A percentile compares a stretch with the other conserved stretches of the same genome.
Evolutionary conservation across 2,888 invertebrate species (phyloP).

Genomic region (Entomobrya proxima): DNA sequence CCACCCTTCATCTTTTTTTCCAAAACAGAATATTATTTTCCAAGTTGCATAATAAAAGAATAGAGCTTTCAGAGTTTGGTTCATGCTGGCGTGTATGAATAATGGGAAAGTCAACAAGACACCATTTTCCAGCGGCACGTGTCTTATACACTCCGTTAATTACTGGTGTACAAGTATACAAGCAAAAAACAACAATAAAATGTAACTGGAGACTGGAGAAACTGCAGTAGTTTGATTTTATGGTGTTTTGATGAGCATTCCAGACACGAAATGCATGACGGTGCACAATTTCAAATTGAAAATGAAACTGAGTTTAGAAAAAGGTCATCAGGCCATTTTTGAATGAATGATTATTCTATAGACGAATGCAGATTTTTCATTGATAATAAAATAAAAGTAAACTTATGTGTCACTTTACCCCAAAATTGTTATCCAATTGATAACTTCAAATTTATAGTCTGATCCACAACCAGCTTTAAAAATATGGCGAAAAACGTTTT

Average conservation of each 20-base stretch:
- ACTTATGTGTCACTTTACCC: background rate
- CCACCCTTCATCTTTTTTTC: too few species aligned
- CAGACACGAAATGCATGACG: background rate
- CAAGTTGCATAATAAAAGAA: too few species aligned
- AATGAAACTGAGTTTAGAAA: background rate
- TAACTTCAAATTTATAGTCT: background rate
- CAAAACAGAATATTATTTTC: too few species aligned
- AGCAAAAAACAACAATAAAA: slow-evolving; percentile 54
- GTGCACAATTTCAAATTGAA: background rate
- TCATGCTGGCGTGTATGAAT: slow-evolving; percentile 10
- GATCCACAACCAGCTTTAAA: background rate
- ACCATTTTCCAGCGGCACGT: slow-evolving; percentile 68
- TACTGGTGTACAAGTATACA: too few species aligned
- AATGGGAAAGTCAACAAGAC: slow-evolving; percentile 69
- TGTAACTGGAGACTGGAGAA: background rate
- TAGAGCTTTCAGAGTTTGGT: too few species aligned
- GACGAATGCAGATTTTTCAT: too few species aligned
- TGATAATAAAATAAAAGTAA: too few species aligned
- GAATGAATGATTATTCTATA: too few species aligned
- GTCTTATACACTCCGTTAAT: slow-evolving; percentile 68
- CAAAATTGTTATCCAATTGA: background rate
- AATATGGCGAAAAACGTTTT: background rate
- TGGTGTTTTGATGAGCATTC: slow-evolving; percentile 35
- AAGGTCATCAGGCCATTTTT: too few species aligned
- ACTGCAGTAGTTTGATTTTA: background rate